Percentiles rank a stretch among this genome's conserved stretches.
Evolutionary conservation across 2,888 invertebrate species (phyloP).

Genomic region (Holacanthella duospinosa): DNA sequence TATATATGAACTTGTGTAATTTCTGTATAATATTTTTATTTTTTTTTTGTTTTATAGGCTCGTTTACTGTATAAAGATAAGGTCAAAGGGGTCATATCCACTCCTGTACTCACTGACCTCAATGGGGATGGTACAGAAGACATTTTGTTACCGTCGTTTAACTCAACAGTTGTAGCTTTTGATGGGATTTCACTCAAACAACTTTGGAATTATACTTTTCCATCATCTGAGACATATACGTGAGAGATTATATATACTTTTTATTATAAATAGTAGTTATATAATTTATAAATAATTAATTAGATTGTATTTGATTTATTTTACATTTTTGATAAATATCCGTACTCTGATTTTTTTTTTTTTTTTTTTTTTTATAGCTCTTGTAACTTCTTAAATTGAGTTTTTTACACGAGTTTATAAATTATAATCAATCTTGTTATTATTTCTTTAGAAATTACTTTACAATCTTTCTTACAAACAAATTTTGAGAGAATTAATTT

Average conservation of each 20-base stretch:
- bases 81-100: slow-evolving; percentile 55
- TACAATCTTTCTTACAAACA: not conserved
- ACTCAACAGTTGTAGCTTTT: slow-evolving; percentile 60
- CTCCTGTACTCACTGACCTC: slow-evolving; percentile 56
- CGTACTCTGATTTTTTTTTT: too few relatives aligned
- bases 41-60: slow-evolving; percentile 40
- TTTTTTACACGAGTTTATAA: not conserved
- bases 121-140: slow-evolving; percentile 60
- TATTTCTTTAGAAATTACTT: not conserved
- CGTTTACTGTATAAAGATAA: slow-evolving; percentile 50
- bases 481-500: too few relatives aligned
- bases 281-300: not conserved
- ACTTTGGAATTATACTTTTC: slow-evolving; percentile 63
- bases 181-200: slow-evolving; percentile 56
- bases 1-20: too few relatives aligned
- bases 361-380: too few relatives aligned
- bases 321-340: not conserved
- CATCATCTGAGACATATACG: slow-evolving; percentile 55
- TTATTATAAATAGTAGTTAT: too few relatives aligned
- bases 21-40: too few relatives aligned
- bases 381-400: not conserved
- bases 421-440: not conserved
- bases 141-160: slow-evolving; percentile 58
- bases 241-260: too few relatives aligned
- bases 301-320: not conserved